Conservation (phyloP, 2,113 vertebrate species). For the Laterallus jamaicensis region DNA sequence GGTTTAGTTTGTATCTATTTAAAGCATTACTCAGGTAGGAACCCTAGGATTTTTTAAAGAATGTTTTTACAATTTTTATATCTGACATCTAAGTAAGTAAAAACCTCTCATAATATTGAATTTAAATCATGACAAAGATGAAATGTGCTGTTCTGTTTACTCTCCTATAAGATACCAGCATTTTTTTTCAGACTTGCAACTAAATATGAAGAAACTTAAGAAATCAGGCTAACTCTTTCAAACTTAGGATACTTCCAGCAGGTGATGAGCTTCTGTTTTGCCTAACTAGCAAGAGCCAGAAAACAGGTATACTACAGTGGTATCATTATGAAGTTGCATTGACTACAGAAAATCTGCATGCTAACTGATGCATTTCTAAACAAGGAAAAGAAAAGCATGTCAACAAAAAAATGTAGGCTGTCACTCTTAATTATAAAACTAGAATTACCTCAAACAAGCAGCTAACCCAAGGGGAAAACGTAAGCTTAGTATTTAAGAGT, state of each 20-base stretch:
- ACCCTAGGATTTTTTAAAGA: background rate
- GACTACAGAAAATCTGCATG: background rate
- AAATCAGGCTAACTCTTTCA: background rate
- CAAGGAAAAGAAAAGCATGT: background rate
- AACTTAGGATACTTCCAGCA: background rate
- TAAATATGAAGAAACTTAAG: background rate
- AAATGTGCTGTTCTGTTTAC: background rate
- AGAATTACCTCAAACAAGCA: background rate
- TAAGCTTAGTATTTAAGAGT: background rate
- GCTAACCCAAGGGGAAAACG: background rate
- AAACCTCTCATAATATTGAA: background rate
- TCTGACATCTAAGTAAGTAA: background rate
- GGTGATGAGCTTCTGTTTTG: background rate
- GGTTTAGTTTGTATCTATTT: conserved; percentile 28
- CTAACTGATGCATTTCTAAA: background rate
- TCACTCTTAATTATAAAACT: background rate
- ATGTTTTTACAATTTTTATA: background rate
- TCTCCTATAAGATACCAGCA: background rate
- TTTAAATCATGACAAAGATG: background rate
- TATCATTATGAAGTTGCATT: background rate
- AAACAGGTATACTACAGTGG: background rate
- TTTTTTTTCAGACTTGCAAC: background rate
- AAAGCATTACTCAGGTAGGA: background rate
- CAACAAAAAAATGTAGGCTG: background rate
- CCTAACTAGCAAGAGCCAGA: background rate